Evolutionary conservation across 2,113 vertebrate species (phyloP).

Genomic region (Podarcis cretensis): DNA sequence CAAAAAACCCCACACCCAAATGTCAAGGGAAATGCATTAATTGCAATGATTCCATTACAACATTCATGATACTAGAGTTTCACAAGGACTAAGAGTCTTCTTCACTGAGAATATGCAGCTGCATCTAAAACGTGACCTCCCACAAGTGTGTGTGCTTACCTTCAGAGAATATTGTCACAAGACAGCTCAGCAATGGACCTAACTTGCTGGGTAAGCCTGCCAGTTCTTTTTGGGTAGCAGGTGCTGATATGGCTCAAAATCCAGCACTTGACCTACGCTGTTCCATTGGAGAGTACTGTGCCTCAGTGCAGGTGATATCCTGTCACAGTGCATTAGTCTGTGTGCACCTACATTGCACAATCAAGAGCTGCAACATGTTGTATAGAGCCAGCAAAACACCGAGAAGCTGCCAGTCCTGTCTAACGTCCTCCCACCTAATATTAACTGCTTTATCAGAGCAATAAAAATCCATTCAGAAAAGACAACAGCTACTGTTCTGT

Average conservation of each 20-base stretch:
- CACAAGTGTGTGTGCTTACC: not conserved
- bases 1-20: too few relatives aligned
- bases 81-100: not conserved
- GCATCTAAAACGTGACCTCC: not conserved
- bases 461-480: not conserved
- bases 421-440: not conserved
- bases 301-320: slow-evolving; percentile 9
- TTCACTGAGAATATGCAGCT: not conserved
- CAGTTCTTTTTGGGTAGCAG: not conserved
- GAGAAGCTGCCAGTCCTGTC: not conserved
- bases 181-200: not conserved
- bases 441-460: not conserved
- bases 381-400: not conserved
- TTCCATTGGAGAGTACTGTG: not conserved
- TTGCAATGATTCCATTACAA: not conserved
- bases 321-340: slow-evolving; percentile 9
- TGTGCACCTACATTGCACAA: not conserved
- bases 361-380: not conserved
- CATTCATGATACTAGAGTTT: not conserved
- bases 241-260: not conserved
- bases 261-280: not conserved
- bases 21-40: not conserved
- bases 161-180: not conserved
- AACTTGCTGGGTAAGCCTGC: not conserved
- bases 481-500: not conserved